Evolutionary conservation across 2,113 vertebrate species (phyloP).

Genomic region (Hiodon alosoides): DNA sequence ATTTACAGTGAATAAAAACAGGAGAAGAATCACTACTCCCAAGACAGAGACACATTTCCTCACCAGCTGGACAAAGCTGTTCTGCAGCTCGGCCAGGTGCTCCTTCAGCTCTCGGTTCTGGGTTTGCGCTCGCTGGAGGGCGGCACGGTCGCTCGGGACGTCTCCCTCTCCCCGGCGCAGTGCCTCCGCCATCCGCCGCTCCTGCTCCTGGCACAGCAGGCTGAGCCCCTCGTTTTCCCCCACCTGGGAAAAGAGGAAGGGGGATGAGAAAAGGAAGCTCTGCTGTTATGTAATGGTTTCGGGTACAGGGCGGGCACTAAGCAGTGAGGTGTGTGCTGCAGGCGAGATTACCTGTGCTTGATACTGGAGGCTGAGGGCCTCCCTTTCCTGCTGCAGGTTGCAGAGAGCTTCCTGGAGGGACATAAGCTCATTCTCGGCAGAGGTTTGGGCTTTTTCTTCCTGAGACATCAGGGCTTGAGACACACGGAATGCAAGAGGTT

Average conservation of each 20-base stretch:
- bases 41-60: constrained; percentile 20
- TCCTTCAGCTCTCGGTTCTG: constrained; percentile 91
- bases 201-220: constrained; percentile 78
- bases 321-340: neutral
- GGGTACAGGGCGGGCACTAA: neutral
- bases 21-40: too few relatives aligned
- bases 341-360: constrained; percentile 65
- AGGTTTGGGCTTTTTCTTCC: constrained; percentile 49
- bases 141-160: constrained; percentile 86
- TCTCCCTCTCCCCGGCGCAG: constrained; percentile 77
- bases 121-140: constrained; percentile 83
- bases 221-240: constrained; percentile 85
- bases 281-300: too few relatives aligned
- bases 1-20: too few relatives aligned
- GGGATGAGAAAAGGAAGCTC: too few relatives aligned
- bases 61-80: constrained; percentile 90
- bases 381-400: constrained; percentile 68
- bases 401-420: constrained; percentile 67
- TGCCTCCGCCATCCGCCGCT: constrained; percentile 67
- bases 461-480: constrained; percentile 48
- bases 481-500: constrained; percentile 17
- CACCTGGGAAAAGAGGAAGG: constrained; percentile 48
- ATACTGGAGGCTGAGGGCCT: constrained; percentile 62
- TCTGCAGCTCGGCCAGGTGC: constrained; percentile 92
- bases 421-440: constrained; percentile 51